Percentiles rank a stretch among this genome's conserved stretches.
Conservation (phyloP, 1,140 invertebrate genomes). For the Drosophila pseudoobscura region DNA sequence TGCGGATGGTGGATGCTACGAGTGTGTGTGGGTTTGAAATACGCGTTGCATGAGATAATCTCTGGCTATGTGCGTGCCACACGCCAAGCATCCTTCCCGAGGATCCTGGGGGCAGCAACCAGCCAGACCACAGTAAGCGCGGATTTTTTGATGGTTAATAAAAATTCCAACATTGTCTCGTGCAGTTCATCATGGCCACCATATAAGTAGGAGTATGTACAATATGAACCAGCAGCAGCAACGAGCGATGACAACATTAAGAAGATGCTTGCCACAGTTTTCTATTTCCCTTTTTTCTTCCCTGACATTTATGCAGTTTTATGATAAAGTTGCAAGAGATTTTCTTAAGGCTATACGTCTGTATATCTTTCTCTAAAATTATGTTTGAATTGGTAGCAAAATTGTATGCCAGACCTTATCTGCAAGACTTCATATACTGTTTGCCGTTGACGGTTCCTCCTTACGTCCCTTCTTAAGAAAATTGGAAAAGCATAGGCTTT, state of each 20-base stretch:
- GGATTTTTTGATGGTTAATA: conserved; percentile 81
- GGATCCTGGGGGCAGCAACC: conserved; percentile 31
- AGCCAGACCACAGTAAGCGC: conserved; percentile 30
- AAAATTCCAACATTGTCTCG: conserved; percentile 81
- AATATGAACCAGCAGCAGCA: conserved; percentile 44
- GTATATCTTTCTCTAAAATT: conserved; percentile 13
- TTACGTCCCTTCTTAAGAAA: too few species aligned
- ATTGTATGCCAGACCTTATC: conserved; percentile 14
- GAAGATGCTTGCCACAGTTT: conserved; percentile 41
- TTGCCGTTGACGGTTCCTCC: too few species aligned
- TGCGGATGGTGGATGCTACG: background rate
- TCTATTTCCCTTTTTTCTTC: conserved; percentile 1
- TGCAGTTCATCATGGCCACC: conserved; percentile 72
- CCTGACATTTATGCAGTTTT: conserved; percentile 41
- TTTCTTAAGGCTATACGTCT: background rate
- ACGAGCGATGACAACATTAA: conserved; percentile 57
- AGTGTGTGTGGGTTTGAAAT: conserved; percentile 52
- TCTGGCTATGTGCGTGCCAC: conserved; percentile 74
- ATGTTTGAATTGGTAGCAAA: conserved; percentile 48
- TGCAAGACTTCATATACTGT: too few species aligned
- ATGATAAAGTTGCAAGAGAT: conserved; percentile 23
- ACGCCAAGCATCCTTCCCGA: conserved; percentile 57
- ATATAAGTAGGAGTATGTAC: conserved; percentile 37
- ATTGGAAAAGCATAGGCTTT: background rate
- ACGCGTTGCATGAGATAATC: conserved; percentile 80